These are phyloP conservation scores for Drepana arcuata DNA, from an alignment of 1,140 invertebrate species.

Conservation along the genomic window DNA sequence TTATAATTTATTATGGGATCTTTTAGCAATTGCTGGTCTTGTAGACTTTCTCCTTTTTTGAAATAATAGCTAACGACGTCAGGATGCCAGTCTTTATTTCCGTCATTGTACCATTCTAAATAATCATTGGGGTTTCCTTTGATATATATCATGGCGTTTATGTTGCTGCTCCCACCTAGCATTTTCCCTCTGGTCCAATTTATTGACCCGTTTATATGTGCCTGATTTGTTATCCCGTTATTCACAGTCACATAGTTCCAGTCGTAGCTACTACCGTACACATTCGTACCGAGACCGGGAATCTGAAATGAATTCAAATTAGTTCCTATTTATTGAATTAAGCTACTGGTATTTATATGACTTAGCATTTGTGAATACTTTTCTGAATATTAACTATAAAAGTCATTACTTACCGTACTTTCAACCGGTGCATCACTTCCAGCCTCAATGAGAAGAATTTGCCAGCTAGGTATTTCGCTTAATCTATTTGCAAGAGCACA, in stretches of 20 bases:
- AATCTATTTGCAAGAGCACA: slow-evolving; percentile 45
- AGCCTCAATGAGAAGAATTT: slow-evolving; percentile 71
- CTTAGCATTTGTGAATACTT: too few species aligned
- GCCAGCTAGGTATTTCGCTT: slow-evolving; percentile 37
- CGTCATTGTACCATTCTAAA: slow-evolving; percentile 76
- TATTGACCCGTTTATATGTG: slow-evolving; percentile 53
- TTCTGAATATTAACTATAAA: too few species aligned
- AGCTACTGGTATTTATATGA: too few species aligned
- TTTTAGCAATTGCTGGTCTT: slow-evolving; percentile 18
- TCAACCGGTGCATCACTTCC: slow-evolving; percentile 33
- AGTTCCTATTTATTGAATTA: too few species aligned
- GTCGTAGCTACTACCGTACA: slow-evolving; percentile 70
- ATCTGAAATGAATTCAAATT: slow-evolving; percentile 53
- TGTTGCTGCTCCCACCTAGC: slow-evolving; percentile 80
- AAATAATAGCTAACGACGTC: slow-evolving; percentile 24
- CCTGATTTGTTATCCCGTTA: slow-evolving; percentile 64
- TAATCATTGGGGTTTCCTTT: slow-evolving; percentile 76
- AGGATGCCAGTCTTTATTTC: slow-evolving; percentile 78
- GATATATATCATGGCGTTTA: slow-evolving; percentile 86
- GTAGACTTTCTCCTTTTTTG: slow-evolving; percentile 34
- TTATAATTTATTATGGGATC: slow-evolving; percentile 13
- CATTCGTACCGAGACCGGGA: slow-evolving; percentile 53
- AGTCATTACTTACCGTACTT: slow-evolving; percentile 9
- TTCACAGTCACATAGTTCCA: slow-evolving; percentile 78
- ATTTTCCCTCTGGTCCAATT: slow-evolving; percentile 78